Conservation (phyloP, 1,140 invertebrate species). For the Stegodyphus dumicola region DNA sequence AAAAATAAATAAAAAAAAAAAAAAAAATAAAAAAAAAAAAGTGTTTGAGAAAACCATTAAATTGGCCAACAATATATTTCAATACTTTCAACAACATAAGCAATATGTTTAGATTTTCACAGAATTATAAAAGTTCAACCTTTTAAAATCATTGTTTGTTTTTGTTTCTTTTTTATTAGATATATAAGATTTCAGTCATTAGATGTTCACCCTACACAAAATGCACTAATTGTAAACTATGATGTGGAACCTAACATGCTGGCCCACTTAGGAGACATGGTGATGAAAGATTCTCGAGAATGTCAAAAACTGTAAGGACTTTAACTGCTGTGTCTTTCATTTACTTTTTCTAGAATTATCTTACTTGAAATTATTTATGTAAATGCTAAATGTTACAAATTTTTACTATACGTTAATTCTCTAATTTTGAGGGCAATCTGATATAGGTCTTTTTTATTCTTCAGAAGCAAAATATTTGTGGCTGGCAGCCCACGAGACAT, state of each 20-base stretch:
- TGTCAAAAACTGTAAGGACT: conserved; percentile 71
- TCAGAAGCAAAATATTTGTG: no score
- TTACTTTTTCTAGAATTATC: neutral
- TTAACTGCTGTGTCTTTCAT: neutral
- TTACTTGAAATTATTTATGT: neutral
- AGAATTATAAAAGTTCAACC: neutral
- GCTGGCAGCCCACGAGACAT: no score
- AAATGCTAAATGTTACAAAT: no score
- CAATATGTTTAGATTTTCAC: neutral
- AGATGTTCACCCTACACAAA: conserved; percentile 91
- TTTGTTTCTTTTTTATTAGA: conserved; percentile 68
- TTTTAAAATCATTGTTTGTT: neutral
- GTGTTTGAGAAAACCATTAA: no score
- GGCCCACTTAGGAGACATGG: conserved; percentile 83
- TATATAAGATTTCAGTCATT: conserved; percentile 85
- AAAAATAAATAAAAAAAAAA: no score
- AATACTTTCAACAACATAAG: neutral
- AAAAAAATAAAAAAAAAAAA: no score
- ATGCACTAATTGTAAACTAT: conserved; percentile 90
- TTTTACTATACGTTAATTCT: no score
- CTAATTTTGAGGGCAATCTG: no score
- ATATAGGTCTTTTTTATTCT: no score
- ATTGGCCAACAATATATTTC: no score
- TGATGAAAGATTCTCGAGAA: conserved; percentile 87
- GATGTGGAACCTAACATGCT: conserved; percentile 87